phyloP scores from a whole-genome alignment of 2,888 invertebrate species.

The Drosophila atripex region DNA sequence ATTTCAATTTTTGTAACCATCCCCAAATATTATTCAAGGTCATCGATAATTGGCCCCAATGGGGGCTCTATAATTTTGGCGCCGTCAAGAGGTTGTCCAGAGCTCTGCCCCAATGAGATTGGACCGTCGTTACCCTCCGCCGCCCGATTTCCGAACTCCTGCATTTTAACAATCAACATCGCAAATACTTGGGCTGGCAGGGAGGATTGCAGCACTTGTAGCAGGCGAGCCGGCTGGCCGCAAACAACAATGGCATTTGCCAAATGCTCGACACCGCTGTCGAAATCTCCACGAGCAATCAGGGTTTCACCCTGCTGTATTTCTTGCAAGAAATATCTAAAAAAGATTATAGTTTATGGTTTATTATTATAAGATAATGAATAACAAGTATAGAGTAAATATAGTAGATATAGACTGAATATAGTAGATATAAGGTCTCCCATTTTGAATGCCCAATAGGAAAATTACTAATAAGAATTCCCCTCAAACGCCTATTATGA shows the following conservation, averaged over 20 bases:
- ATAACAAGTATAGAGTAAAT: too few relatives aligned
- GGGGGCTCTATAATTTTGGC: constrained; percentile 68
- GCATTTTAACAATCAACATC: constrained; percentile 90
- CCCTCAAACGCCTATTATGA: too few relatives aligned
- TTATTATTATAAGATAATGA: neutral
- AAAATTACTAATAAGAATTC: neutral
- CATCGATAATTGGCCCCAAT: constrained; percentile 76
- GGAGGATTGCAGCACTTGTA: constrained; percentile 92
- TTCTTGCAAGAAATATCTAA: constrained; percentile 86
- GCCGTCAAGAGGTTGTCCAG: constrained; percentile 60
- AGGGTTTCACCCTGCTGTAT: constrained; percentile 97
- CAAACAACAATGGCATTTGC: constrained; percentile 99
- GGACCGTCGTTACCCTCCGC: constrained; percentile 71
- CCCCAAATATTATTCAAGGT: constrained; percentile 78
- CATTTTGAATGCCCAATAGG: neutral
- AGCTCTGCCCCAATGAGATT: constrained; percentile 25
- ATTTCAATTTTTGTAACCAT: constrained; percentile 35
- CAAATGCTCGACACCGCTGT: constrained; percentile 97
- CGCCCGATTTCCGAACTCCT: constrained; percentile 82
- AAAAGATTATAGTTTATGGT: constrained; percentile 43
- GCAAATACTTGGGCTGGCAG: constrained; percentile 97
- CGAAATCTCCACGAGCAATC: constrained; percentile 92
- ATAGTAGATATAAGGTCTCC: neutral
- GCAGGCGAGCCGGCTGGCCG: constrained; percentile 87
- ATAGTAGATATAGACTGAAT: too few relatives aligned